A percentile compares a stretch with the other conserved stretches of the same genome.
phyloP scores from a whole-genome alignment of 37 sponge, comb jelly and placozoan species.

The Theonella swinhoei region DNA sequence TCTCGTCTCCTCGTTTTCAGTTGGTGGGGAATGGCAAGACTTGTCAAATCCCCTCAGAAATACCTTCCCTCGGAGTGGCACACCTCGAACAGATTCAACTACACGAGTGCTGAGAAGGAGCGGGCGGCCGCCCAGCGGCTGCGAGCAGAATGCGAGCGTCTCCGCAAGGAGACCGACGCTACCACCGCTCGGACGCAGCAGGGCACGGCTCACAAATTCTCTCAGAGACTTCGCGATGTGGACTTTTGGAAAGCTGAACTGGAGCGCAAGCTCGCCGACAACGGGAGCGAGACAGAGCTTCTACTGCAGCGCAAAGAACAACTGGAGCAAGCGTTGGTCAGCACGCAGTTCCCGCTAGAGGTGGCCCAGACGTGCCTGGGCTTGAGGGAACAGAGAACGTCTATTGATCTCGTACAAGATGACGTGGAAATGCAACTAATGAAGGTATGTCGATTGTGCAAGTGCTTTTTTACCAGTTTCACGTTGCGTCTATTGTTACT shows the following conservation, averaged over 20 bases:
- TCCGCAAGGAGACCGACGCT: conserved; percentile 79
- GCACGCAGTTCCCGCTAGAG: conserved; percentile 79
- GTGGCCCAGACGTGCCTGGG: conserved; percentile 71
- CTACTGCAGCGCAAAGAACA: conserved; percentile 63
- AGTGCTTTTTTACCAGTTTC: too few species aligned
- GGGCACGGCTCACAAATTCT: conserved; percentile 83
- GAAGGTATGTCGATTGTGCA: conserved; percentile 56
- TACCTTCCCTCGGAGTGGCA: conserved; percentile 93
- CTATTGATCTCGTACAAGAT: conserved; percentile 92
- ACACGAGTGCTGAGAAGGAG: conserved; percentile 77
- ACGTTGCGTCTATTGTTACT: too few species aligned
- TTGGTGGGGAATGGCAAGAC: conserved; percentile 43
- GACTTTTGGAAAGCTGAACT: conserved; percentile 95
- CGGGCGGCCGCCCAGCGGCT: conserved; percentile 82
- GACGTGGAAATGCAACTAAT: conserved; percentile 91
- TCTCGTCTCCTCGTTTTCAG: neutral
- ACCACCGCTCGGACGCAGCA: conserved; percentile 74
- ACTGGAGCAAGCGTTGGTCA: conserved; percentile 73
- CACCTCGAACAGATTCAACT: conserved; percentile 77
- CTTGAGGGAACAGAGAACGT: conserved; percentile 69
- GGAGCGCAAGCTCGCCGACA: conserved; percentile 60
- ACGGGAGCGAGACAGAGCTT: conserved; percentile 65
- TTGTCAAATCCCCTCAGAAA: conserved; percentile 75
- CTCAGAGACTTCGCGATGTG: conserved; percentile 81
- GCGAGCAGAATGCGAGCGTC: conserved; percentile 82